Evolutionary conservation across 2,797 vertebrate genomes (phyloP).

Genomic region (Columba guinea): DNA sequence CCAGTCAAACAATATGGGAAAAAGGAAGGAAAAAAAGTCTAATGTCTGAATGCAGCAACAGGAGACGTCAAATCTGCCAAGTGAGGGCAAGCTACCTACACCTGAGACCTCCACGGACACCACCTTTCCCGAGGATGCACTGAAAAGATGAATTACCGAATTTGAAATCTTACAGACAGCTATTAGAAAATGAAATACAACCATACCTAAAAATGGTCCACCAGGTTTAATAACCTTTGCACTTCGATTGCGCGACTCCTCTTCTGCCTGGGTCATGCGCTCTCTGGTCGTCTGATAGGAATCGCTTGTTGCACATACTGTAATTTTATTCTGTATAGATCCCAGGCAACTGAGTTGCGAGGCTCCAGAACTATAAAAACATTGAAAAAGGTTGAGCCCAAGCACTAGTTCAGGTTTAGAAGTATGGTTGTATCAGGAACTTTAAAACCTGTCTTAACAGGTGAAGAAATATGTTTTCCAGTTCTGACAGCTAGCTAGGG

Average conservation of each 20-base stretch:
- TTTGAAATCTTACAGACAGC: not conserved
- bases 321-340: conserved; percentile 90
- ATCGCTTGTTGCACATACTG: conserved; percentile 89
- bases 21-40: not conserved
- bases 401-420: not conserved
- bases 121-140: not conserved
- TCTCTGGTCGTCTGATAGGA: conserved; percentile 89
- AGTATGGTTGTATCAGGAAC: not conserved
- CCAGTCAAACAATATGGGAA: not conserved
- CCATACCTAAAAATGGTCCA: conserved; percentile 88
- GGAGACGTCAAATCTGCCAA: not conserved
- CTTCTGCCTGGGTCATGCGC: conserved; percentile 88
- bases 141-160: not conserved
- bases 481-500: not conserved
- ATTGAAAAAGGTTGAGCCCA: conserved; percentile 41
- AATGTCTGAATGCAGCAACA: not conserved
- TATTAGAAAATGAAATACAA: not conserved
- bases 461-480: not conserved
- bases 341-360: conserved; percentile 87
- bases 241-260: conserved; percentile 88
- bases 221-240: conserved; percentile 92
- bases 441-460: not conserved
- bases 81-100: not conserved
- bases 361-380: conserved; percentile 82
- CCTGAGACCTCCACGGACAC: not conserved